Evolutionary conservation across 2,797 vertebrate species (phyloP).

Genomic region (Anas georgica): DNA sequence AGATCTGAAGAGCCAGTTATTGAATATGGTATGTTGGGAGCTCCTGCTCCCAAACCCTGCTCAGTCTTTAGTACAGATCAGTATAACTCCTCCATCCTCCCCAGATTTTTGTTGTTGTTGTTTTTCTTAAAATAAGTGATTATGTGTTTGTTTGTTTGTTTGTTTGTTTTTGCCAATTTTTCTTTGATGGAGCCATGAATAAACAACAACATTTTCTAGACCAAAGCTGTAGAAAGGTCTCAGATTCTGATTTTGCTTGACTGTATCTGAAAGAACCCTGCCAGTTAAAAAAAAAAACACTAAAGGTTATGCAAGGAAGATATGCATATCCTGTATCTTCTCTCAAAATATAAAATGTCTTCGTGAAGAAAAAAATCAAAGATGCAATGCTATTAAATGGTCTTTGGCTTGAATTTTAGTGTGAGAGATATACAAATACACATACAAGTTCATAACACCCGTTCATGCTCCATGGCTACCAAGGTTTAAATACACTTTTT

Average conservation of each 20-base stretch:
- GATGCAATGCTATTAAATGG: neutral
- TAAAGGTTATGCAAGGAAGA: neutral
- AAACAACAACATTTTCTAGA: neutral
- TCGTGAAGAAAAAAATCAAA: neutral
- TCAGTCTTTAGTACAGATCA: neutral
- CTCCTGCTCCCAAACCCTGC: neutral
- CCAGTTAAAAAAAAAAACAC: neutral
- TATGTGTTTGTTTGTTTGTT: no score
- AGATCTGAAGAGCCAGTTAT: neutral
- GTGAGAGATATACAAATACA: neutral
- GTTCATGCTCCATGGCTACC: neutral
- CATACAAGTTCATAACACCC: neutral
- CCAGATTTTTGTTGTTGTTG: neutral
- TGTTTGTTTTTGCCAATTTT: neutral
- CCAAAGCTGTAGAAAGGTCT: neutral
- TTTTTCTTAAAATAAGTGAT: neutral
- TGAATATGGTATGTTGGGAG: neutral
- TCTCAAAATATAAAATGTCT: neutral
- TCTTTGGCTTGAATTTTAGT: neutral
- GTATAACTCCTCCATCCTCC: neutral
- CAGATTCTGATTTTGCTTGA: neutral
- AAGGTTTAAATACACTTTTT: neutral
- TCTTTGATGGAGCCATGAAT: neutral
- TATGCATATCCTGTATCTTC: neutral
- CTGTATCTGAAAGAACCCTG: neutral